Evolutionary conservation across 1,140 invertebrate species (phyloP).

Genomic region (Pseudomyrmex cubaensis): DNA sequence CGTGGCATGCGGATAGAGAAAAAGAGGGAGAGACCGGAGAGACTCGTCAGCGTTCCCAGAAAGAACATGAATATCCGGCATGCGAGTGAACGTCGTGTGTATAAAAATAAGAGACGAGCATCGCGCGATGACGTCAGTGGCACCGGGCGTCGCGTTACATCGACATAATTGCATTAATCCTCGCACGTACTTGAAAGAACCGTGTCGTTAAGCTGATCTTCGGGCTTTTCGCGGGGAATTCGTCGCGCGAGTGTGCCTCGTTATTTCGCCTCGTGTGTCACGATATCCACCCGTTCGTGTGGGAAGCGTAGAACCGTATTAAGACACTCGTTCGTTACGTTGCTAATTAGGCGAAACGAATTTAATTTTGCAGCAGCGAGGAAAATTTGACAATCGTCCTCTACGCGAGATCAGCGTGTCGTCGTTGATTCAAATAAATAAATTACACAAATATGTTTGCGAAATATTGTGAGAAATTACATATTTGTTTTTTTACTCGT

Average conservation of each 20-base stretch:
- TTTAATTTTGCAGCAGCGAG: background rate
- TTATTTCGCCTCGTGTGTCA: background rate
- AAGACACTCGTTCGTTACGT: slow-evolving; percentile 35
- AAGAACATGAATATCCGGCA: slow-evolving; percentile 76
- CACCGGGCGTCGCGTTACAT: slow-evolving; percentile 76
- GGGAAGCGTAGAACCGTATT: slow-evolving; percentile 41
- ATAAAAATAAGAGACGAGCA: slow-evolving; percentile 54
- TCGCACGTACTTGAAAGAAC: slow-evolving; percentile 62
- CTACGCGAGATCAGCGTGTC: background rate
- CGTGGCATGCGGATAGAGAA: slow-evolving; percentile 39
- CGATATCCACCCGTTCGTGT: background rate
- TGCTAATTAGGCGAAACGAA: slow-evolving; percentile 51
- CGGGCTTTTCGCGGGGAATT: slow-evolving; percentile 44
- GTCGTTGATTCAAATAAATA: background rate
- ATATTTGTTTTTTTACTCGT: background rate
- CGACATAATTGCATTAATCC: slow-evolving; percentile 77
- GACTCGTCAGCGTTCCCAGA: slow-evolving; percentile 74
- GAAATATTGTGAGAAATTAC: background rate
- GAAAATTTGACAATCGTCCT: slow-evolving; percentile 5
- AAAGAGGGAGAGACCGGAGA: slow-evolving; percentile 53
- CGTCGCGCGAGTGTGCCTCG: slow-evolving; percentile 12
- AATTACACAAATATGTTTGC: background rate
- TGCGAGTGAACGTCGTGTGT: slow-evolving; percentile 57
- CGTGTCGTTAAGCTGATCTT: slow-evolving; percentile 61
- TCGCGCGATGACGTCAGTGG: slow-evolving; percentile 72